Conservation (phyloP, 2,113 vertebrate genomes). For the Alouatta palliata region DNA sequence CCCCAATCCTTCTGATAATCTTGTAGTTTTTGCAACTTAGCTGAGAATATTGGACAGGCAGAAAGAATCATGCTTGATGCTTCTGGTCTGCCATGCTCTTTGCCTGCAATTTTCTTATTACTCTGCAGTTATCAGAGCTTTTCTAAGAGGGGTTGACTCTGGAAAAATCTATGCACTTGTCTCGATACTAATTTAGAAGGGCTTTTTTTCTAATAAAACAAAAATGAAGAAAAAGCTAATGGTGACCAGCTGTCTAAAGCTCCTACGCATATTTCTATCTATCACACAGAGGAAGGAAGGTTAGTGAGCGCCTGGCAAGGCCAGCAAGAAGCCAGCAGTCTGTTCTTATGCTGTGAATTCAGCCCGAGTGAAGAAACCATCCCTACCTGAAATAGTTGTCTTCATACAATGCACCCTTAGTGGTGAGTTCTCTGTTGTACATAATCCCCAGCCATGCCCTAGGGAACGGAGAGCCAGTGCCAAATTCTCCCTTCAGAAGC, state of each 20-base stretch:
- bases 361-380: not conserved
- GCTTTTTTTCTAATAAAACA: not conserved
- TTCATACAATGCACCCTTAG: not conserved
- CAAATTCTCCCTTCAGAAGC: constrained; percentile 24
- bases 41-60: not conserved
- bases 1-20: not conserved
- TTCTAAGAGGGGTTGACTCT: not conserved
- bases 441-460: not conserved
- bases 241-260: not conserved
- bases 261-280: constrained; percentile 14
- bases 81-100: not conserved
- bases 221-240: not conserved
- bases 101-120: not conserved
- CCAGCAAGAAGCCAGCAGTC: not conserved
- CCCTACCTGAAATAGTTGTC: not conserved
- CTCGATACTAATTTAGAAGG: not conserved
- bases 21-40: not conserved
- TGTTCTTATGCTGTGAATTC: not conserved
- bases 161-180: not conserved
- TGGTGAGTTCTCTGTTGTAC: not conserved
- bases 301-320: not conserved
- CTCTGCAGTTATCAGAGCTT: not conserved
- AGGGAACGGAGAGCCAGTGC: not conserved
- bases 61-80: not conserved
- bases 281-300: not conserved